Percentiles rank a stretch among this genome's conserved stretches.
Conservation (phyloP, 2,888 invertebrate species). For the Drosophila lutescens region DNA sequence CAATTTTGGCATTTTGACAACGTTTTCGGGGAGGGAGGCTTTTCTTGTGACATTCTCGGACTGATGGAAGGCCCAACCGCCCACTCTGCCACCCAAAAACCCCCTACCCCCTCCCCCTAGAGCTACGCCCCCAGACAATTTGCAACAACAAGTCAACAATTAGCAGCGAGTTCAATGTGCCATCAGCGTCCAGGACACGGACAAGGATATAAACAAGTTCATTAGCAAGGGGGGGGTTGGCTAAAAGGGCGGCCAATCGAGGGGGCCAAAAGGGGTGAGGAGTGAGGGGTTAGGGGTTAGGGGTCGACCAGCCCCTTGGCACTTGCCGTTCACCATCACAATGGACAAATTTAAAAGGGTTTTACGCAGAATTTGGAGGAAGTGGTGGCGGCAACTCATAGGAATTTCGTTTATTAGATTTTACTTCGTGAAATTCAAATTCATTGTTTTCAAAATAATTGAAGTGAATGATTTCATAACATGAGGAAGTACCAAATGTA, state of each 20-base stretch:
- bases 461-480: background rate
- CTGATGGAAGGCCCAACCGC: constrained; percentile 1
- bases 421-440: background rate
- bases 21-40: constrained; percentile 3
- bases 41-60: constrained; percentile 15
- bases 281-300: background rate
- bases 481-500: too few relatives aligned
- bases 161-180: constrained; percentile 48
- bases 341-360: background rate
- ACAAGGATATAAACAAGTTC: constrained; percentile 51
- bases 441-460: background rate
- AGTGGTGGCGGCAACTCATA: background rate
- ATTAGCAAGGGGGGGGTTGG: constrained; percentile 44
- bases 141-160: constrained; percentile 55
- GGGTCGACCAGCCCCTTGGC: background rate
- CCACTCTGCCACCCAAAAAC: background rate
- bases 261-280: background rate
- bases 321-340: constrained; percentile 7
- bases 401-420: background rate
- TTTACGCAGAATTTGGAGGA: background rate
- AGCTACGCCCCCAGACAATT: constrained; percentile 13
- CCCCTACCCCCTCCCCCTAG: background rate
- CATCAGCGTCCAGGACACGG: constrained; percentile 25
- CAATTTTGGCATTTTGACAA: constrained; percentile 77
- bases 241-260: background rate